Percentiles rank a stretch among this genome's conserved stretches.
phyloP scores from a whole-genome alignment of 2,113 vertebrate species.

The Ia io region DNA sequence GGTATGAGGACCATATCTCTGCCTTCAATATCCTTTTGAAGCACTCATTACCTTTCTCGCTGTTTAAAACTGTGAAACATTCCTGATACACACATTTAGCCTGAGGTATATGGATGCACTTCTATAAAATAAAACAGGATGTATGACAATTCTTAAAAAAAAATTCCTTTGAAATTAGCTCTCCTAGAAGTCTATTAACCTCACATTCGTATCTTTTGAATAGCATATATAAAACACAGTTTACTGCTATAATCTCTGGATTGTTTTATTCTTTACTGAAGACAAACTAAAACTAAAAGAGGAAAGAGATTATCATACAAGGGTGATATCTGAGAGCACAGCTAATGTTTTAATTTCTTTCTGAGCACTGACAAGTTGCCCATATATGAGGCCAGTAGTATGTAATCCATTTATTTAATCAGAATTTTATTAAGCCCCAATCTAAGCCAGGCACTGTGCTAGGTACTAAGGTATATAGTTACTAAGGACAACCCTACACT shows the following conservation, averaged over 20 bases:
- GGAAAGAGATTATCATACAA: not conserved
- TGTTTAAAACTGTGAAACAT: slow-evolving; percentile 57
- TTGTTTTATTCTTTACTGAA: slow-evolving; percentile 46
- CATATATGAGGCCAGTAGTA: not conserved
- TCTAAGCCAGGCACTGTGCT: not conserved
- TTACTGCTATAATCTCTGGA: slow-evolving; percentile 42
- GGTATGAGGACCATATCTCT: not conserved
- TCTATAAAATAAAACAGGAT: slow-evolving; percentile 53
- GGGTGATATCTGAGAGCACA: slow-evolving; percentile 2
- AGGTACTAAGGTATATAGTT: not conserved
- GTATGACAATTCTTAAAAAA: not conserved
- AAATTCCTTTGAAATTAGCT: slow-evolving; percentile 43
- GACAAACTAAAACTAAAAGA: slow-evolving; percentile 45
- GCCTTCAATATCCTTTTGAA: slow-evolving; percentile 47
- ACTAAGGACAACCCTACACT: slow-evolving; percentile 21
- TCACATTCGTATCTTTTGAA: slow-evolving; percentile 37
- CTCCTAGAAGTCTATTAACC: slow-evolving; percentile 29
- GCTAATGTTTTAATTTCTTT: slow-evolving; percentile 51
- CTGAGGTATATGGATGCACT: slow-evolving; percentile 43
- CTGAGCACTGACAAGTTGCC: not conserved
- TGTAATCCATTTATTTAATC: slow-evolving; percentile 20
- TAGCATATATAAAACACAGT: slow-evolving; percentile 37
- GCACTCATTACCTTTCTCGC: slow-evolving; percentile 15
- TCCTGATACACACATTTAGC: slow-evolving; percentile 43
- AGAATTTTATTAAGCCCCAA: slow-evolving; percentile 22